Conservation (phyloP, 2,888 invertebrate species). For the Epiblema foenella region DNA sequence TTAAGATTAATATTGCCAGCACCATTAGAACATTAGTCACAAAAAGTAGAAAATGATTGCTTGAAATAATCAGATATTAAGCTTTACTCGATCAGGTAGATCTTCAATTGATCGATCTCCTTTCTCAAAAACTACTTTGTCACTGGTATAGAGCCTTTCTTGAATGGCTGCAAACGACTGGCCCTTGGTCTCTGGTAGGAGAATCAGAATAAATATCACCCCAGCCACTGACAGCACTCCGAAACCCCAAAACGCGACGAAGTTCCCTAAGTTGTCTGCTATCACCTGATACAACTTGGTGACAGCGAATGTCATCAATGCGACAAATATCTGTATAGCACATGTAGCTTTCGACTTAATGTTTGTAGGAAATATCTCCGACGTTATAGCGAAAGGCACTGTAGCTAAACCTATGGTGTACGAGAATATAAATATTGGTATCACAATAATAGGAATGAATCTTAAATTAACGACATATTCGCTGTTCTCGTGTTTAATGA, state of each 20-base stretch:
- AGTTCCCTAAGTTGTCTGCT: slow-evolving; percentile 78
- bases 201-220: slow-evolving; percentile 78
- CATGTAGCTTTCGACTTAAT: slow-evolving; percentile 87
- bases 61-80: slow-evolving; percentile 56
- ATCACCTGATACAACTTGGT: slow-evolving; percentile 85
- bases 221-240: slow-evolving; percentile 78
- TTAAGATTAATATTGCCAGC: background rate
- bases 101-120: slow-evolving; percentile 54
- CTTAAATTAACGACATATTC: slow-evolving; percentile 75
- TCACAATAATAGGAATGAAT: slow-evolving; percentile 85
- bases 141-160: slow-evolving; percentile 71
- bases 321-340: slow-evolving; percentile 85
- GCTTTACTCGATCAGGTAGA: slow-evolving; percentile 67
- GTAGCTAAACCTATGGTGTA: slow-evolving; percentile 87
- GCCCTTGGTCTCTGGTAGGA: slow-evolving; percentile 86
- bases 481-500: slow-evolving; percentile 75
- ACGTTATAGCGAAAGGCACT: slow-evolving; percentile 86
- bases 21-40: background rate
- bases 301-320: slow-evolving; percentile 84
- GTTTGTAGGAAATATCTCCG: slow-evolving; percentile 87
- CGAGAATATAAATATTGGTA: slow-evolving; percentile 86
- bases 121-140: slow-evolving; percentile 71
- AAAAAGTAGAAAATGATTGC: slow-evolving; percentile 9
- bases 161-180: slow-evolving; percentile 86
- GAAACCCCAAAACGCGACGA: slow-evolving; percentile 85